Conservation (phyloP, 2,113 vertebrate species). For the Laticauda colubrina region DNA sequence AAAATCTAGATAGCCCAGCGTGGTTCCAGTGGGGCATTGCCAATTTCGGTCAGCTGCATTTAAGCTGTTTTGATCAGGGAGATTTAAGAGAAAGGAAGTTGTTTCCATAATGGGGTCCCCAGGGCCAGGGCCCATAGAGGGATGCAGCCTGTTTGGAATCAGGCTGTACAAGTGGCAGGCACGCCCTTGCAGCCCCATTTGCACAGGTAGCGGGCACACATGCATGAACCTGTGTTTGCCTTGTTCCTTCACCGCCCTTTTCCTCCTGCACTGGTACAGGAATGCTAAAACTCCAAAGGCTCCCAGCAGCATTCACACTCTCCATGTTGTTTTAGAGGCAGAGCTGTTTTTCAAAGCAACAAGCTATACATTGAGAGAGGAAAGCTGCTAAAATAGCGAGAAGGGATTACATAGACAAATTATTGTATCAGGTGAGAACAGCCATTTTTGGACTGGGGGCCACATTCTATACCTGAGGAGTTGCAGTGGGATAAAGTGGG, state of each 20-base stretch:
- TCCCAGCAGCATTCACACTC: background rate
- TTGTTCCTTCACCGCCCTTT: background rate
- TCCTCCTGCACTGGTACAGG: background rate
- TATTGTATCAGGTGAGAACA: background rate
- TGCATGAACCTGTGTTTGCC: background rate
- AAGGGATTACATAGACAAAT: background rate
- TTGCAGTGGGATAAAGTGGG: background rate
- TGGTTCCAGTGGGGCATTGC: background rate
- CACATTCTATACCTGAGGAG: background rate
- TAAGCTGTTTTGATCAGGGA: background rate
- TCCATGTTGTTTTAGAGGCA: background rate
- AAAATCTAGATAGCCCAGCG: background rate
- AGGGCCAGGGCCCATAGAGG: no score
- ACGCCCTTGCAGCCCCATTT: no score
- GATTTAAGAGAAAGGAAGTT: background rate
- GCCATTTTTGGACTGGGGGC: background rate
- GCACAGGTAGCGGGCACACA: no score
- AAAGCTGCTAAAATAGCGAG: background rate
- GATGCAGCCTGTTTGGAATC: no score
- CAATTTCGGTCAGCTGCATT: background rate
- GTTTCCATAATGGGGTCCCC: background rate
- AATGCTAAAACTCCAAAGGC: background rate
- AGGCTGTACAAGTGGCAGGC: no score
- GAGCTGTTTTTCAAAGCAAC: background rate
- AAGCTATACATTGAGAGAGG: background rate